Evolutionary conservation across 1,140 invertebrate genomes (phyloP).

Genomic region (Papilio glaucus): DNA sequence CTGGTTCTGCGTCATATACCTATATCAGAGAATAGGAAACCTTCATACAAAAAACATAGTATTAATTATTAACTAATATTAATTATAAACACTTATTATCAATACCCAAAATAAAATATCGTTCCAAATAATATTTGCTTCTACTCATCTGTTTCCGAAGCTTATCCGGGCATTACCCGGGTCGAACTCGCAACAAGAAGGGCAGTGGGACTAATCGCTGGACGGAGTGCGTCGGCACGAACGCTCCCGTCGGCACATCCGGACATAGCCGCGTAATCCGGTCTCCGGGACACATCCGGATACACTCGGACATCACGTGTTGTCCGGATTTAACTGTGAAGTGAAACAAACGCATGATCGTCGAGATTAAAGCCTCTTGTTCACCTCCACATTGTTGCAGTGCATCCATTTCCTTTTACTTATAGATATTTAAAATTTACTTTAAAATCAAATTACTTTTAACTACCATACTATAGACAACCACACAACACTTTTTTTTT

Average conservation of each 20-base stretch:
- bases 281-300: constrained; percentile 52
- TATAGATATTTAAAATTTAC: too few relatives aligned
- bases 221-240: constrained; percentile 68
- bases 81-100: too few relatives aligned
- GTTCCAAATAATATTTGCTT: constrained; percentile 54
- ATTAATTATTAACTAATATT: too few relatives aligned
- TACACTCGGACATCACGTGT: constrained; percentile 45
- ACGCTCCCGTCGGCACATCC: constrained; percentile 60
- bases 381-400: constrained; percentile 58
- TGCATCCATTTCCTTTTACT: neutral
- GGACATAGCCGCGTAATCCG: constrained; percentile 68
- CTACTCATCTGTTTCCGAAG: constrained; percentile 66
- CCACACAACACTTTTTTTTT: too few relatives aligned
- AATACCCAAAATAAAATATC: neutral
- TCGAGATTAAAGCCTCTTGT: constrained; percentile 69
- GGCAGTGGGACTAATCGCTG: constrained; percentile 75
- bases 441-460: too few relatives aligned
- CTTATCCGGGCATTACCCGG: constrained; percentile 61
- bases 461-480: too few relatives aligned
- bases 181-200: constrained; percentile 58
- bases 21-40: too few relatives aligned
- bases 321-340: constrained; percentile 66
- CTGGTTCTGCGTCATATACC: too few relatives aligned
- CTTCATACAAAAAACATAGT: too few relatives aligned
- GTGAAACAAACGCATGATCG: constrained; percentile 77